Evolutionary conservation across 2,113 vertebrate species (phyloP), one percentile per base, ranked within the genome.

Genomic region (Pangasianodon hypophthalmus): DNA sequence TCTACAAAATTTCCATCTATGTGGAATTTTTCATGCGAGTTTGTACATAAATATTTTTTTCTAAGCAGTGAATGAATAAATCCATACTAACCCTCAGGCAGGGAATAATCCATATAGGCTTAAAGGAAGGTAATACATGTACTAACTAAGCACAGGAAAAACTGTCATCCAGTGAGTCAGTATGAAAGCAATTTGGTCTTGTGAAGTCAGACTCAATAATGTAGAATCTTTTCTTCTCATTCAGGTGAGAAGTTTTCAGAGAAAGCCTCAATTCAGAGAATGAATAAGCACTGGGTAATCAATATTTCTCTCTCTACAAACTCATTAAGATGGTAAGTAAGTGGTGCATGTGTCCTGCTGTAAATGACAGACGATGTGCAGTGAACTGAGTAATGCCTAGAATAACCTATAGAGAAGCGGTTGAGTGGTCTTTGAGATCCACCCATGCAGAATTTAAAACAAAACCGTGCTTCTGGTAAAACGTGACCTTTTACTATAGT

Each of bases 261-360:
- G 75, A 48, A 79, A 26, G 46, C 44, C 24, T 48, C 3, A 48
- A 46, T 52, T n/a, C 48, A 80, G 48, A 52, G 26, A 14, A 1
- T 14, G 13, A 80, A 52, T 52, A 52, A 52, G 85, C 85, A 83
- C 29, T 77, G 44, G 50, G 21, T 64, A 56, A 90, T 86, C 37
- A 18, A 52, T 64, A 44, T 44, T 24, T 79, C 56, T 32, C 48
- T 87, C n/a, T 29, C 88, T 71, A 82, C 84, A 79, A 88, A 87
- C 91, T 93, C 94, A 94, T 95, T 94, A 95, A 93, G 91, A 91
- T 77, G 50, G 21, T 84, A 62, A 91, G 92, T 92, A 91, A 62
- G 62, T 46, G 24, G 19, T 67, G 19, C 21, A 77, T 19, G 21
- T 44, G 77, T 56, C 73, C 24, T 77, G 84, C 69, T 81, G 29